Conservation (phyloP, 1,140 invertebrate genomes). For the Brachionus paranguensis region DNA sequence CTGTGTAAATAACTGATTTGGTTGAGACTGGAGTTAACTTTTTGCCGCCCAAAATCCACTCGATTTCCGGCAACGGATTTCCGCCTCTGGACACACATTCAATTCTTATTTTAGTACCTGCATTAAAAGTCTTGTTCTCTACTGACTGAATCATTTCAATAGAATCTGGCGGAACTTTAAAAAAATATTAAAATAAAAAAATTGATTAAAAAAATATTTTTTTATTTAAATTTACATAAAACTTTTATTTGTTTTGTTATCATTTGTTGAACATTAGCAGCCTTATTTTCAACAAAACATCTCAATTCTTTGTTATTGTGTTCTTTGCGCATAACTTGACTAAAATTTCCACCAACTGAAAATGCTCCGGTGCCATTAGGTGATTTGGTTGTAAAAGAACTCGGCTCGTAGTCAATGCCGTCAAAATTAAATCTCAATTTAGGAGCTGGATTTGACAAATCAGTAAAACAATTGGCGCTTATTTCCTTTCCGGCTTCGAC, state of each 20-base stretch:
- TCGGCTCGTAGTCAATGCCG: conserved; percentile 32
- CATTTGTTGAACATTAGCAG: conserved; percentile 38
- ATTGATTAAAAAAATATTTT: not conserved
- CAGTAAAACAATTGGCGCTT: conserved; percentile 4
- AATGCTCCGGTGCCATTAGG: not conserved
- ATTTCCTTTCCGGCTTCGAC: not conserved
- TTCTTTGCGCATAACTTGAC: conserved; percentile 9
- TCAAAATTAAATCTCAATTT: conserved; percentile 36
- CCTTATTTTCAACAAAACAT: conserved; percentile 14
- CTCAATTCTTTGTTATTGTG: conserved; percentile 37
- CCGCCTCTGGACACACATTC: conserved; percentile 24
- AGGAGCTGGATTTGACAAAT: conserved; percentile 14
- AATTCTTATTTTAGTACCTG: conserved; percentile 5
- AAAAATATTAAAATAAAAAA: not conserved
- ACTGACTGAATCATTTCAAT: conserved; percentile 23
- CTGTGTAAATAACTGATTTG: conserved; percentile 3
- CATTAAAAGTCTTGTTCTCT: not conserved
- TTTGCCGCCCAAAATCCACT: not conserved
- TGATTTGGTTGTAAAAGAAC: not conserved
- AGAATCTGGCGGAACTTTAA: not conserved
- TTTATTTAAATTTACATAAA: not conserved
- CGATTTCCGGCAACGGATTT: conserved; percentile 33
- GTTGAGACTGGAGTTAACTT: not conserved
- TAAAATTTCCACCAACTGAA: not conserved
- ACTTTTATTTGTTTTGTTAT: conserved; percentile 30